These are phyloP conservation scores for Melanostoma scalare DNA, from an alignment of 2,888 invertebrate genomes.

Conservation along the genomic window DNA sequence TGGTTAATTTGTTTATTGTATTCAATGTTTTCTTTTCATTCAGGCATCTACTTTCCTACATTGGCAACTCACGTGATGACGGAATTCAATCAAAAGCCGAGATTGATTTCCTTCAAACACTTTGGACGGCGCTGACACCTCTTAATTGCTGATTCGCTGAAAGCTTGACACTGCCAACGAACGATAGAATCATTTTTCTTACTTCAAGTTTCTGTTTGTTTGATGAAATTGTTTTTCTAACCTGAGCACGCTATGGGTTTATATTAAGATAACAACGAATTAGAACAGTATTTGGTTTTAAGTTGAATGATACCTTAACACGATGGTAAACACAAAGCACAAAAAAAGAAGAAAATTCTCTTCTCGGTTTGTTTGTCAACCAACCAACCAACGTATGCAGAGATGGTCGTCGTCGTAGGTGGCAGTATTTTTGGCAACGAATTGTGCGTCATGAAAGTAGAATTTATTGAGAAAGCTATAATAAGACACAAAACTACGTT, in stretches of 20 bases:
- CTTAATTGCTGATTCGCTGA: conserved; percentile 36
- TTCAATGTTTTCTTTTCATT: not conserved
- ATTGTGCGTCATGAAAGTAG: conserved; percentile 50
- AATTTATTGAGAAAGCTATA: conserved; percentile 40
- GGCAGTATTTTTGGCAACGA: conserved; percentile 32
- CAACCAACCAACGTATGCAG: conserved; percentile 10
- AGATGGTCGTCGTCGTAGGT: conserved; percentile 48
- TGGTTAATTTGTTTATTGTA: conserved; percentile 31
- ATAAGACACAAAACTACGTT: conserved; percentile 54
- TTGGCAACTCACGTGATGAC: conserved; percentile 59
- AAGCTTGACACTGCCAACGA: conserved; percentile 28
- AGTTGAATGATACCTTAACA: conserved; percentile 46
- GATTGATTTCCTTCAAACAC: conserved; percentile 33
- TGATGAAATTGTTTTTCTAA: conserved; percentile 18
- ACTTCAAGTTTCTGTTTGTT: conserved; percentile 2
- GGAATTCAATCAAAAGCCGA: conserved; percentile 46
- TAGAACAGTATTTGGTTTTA: not conserved
- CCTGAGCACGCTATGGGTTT: conserved; percentile 1
- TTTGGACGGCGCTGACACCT: conserved; percentile 63
- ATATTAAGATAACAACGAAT: conserved; percentile 29
- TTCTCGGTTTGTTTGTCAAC: conserved; percentile 15
- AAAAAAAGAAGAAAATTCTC: not conserved
- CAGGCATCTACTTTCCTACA: conserved; percentile 20
- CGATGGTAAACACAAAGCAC: not conserved
- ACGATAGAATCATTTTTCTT: no score